Conservation (phyloP, 2,113 vertebrate species). For the Pteruthius melanotis region DNA sequence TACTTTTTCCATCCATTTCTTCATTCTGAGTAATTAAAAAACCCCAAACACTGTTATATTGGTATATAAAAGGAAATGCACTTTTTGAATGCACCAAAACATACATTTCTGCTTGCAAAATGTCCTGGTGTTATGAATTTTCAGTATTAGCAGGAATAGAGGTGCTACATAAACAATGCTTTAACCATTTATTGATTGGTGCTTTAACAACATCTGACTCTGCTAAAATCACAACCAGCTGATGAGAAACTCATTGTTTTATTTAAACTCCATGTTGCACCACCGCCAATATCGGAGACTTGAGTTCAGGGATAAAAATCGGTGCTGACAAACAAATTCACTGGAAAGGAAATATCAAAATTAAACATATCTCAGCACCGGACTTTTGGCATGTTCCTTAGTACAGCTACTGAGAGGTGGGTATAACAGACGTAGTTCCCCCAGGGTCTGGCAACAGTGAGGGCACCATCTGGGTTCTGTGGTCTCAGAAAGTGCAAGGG, state of each 20-base stretch:
- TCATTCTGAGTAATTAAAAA: background rate
- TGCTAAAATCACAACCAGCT: background rate
- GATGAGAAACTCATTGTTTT: background rate
- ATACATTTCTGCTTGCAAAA: background rate
- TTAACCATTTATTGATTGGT: conserved; percentile 42
- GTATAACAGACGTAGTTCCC: background rate
- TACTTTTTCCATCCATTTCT: background rate
- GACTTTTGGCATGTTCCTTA: background rate
- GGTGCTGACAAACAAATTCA: background rate
- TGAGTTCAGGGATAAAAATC: background rate
- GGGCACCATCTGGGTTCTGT: conserved; percentile 25
- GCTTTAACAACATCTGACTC: background rate
- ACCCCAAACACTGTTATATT: background rate
- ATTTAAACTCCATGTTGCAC: background rate
- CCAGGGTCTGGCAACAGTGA: conserved; percentile 2
- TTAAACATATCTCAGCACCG: background rate
- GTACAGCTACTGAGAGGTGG: background rate
- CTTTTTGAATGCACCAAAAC: background rate
- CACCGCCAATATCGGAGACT: background rate
- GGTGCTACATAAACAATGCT: conserved; percentile 15
- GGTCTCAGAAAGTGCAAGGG: conserved; percentile 7
- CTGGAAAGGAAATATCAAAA: background rate
- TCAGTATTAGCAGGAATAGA: conserved; percentile 25
- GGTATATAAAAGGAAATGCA: background rate
- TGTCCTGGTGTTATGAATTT: conserved; percentile 10